A percentile compares a stretch with the other conserved stretches of the same genome.
phyloP scores from a whole-genome alignment of 2,113 vertebrate species.

The Apistogramma diplotaenia region DNA sequence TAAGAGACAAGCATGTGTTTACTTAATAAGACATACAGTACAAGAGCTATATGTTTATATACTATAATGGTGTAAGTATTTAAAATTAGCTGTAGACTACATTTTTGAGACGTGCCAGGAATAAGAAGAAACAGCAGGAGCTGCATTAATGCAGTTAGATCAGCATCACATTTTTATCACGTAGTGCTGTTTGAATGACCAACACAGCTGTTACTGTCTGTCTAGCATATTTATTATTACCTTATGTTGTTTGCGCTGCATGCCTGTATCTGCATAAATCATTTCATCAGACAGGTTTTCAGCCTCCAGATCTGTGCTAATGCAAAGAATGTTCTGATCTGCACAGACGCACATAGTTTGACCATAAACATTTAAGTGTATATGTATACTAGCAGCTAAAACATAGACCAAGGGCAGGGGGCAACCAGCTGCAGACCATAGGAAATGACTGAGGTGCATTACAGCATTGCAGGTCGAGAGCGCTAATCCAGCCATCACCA shows the following conservation, averaged over 20 bases:
- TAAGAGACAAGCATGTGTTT: not conserved
- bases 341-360: not conserved
- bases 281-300: slow-evolving; percentile 2
- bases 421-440: not conserved
- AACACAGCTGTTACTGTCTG: slow-evolving; percentile 2
- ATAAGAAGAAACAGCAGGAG: not conserved
- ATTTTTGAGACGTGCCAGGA: not conserved
- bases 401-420: not conserved
- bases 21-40: slow-evolving; percentile 9
- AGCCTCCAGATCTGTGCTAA: slow-evolving; percentile 13
- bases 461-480: not conserved
- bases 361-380: not conserved
- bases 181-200: not conserved
- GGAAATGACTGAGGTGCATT: not conserved
- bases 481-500: not conserved
- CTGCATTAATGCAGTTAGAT: not conserved
- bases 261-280: slow-evolving; percentile 18
- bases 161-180: not conserved
- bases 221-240: slow-evolving; percentile 17
- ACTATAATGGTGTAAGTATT: not conserved
- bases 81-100: not conserved
- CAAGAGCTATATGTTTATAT: not conserved
- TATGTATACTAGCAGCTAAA: no score
- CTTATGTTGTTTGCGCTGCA: slow-evolving; percentile 26
- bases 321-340: slow-evolving; percentile 6